Evolutionary conservation across 2,888 invertebrate species (phyloP), one percentile per base, ranked within the genome.

Genomic region (Acleris literana): DNA sequence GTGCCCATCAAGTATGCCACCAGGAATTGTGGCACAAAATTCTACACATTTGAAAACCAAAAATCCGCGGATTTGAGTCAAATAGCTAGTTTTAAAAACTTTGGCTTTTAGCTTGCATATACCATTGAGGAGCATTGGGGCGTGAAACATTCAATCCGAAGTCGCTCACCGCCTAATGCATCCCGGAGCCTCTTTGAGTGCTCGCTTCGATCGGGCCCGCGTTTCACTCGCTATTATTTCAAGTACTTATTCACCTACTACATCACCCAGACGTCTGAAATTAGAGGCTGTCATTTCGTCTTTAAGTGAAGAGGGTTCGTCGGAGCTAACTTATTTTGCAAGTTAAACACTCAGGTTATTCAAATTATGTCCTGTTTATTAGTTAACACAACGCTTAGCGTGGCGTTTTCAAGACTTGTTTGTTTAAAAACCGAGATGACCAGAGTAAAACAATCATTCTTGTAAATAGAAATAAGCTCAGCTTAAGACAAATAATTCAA

Each of bases 81-180:
- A 39, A 13, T 4, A 39, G 11, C 39, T 39, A 39, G 13, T 39
- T 39, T 39, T 39, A 39, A 39, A 39, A 39, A 39, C 39, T 39
- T 65, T 49, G n/a, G 17, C 54, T 48, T 49, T 59, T 43, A 60
- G 43, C 43, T 18, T 49, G 48, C 51, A 43, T 55, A 59, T 65
- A 55, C 65, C 51, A 51, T 61, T 56, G 44, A 65, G 55, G 56
- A 51, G 44, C 65, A 61, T 13, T 56, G 65, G 44, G 55, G 60
- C 33, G 65, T 65, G 49, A 65, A 56, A 54, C 68, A 59, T 68
- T 69, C 55, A 68, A 68, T 72, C 67, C 63, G 64, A 68, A 78
- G 78, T 73, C 72, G 73, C 79, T 77, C 73, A 85, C 81, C 82
- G 77, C 83, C 87, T 87, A 88, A 87, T 86, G 85, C 86, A 81